Percentiles rank a stretch among this genome's conserved stretches.
These are phyloP conservation scores for Miniopterus natalensis DNA, from an alignment of 2,113 vertebrate species.

Conservation along the genomic window DNA sequence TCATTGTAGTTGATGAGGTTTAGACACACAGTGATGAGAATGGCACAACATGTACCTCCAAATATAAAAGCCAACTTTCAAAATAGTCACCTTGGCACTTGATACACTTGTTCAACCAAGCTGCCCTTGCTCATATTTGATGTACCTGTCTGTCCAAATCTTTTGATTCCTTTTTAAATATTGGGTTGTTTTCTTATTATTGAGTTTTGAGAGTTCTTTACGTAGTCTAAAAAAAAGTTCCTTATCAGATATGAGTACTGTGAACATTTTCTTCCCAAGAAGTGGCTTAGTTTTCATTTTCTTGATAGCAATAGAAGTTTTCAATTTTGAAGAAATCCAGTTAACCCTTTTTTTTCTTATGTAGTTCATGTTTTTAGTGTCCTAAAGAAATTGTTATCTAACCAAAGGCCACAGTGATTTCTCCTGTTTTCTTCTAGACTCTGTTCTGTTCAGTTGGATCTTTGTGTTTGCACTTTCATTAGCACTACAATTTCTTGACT, in stretches of 20 bases:
- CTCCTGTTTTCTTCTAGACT: not conserved
- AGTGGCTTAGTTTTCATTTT: not conserved
- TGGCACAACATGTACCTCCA: not conserved
- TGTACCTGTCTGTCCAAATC: not conserved
- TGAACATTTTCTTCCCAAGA: not conserved
- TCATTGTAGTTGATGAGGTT: not conserved
- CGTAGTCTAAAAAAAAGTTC: not conserved
- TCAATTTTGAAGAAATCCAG: not conserved
- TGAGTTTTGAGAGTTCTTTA: not conserved
- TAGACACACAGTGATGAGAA: not conserved
- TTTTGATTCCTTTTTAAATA: not conserved
- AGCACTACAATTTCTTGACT: not conserved
- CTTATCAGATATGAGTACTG: not conserved
- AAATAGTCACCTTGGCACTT: not conserved
- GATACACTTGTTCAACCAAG: not conserved
- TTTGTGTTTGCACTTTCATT: not conserved
- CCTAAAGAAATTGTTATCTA: not conserved
- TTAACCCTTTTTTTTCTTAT: not conserved
- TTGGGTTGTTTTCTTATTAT: not conserved
- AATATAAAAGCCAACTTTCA: not conserved
- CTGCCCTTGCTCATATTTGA: not conserved
- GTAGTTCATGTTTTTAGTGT: not conserved
- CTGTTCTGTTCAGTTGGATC: not conserved
- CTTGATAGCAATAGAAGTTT: not conserved
- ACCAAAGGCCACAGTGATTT: not conserved